A percentile compares a stretch with the other conserved stretches of the same genome.
Conservation (phyloP, 2,797 vertebrate genomes). For the Pangasius larnaudii region DNA sequence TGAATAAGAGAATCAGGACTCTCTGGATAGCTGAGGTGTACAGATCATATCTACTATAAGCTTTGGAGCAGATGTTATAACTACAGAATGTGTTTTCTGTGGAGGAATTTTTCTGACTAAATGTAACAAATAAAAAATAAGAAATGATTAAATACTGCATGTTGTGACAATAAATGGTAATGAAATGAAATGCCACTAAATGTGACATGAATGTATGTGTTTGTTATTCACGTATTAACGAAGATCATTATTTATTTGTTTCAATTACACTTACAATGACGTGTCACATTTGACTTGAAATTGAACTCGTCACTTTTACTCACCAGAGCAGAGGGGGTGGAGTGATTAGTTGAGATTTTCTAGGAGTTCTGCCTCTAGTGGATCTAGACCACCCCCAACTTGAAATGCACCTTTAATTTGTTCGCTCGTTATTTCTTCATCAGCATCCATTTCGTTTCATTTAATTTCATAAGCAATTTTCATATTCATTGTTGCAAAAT, state of each 20-base stretch:
- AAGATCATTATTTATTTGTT: slow-evolving; percentile 12
- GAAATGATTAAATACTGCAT: background rate
- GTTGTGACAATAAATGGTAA: background rate
- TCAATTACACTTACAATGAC: slow-evolving; percentile 1
- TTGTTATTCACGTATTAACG: background rate
- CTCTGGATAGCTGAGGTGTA: background rate
- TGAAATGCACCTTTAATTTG: background rate
- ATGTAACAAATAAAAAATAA: background rate
- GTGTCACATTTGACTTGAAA: slow-evolving; percentile 1
- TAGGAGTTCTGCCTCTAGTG: background rate
- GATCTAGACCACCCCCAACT: background rate
- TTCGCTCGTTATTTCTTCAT: slow-evolving; percentile 4
- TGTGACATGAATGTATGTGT: background rate
- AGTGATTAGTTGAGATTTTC: background rate
- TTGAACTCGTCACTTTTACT: slow-evolving; percentile 1
- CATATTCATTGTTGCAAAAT: background rate
- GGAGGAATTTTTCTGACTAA: background rate
- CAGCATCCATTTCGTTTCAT: background rate
- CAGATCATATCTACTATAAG: background rate
- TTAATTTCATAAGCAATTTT: background rate
- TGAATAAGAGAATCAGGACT: background rate
- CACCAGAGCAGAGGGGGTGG: background rate
- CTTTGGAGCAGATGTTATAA: background rate
- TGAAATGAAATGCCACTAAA: background rate
- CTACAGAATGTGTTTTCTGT: background rate